Evolutionary conservation across 2,797 vertebrate genomes (phyloP).

Genomic region (Prionace glauca): DNA sequence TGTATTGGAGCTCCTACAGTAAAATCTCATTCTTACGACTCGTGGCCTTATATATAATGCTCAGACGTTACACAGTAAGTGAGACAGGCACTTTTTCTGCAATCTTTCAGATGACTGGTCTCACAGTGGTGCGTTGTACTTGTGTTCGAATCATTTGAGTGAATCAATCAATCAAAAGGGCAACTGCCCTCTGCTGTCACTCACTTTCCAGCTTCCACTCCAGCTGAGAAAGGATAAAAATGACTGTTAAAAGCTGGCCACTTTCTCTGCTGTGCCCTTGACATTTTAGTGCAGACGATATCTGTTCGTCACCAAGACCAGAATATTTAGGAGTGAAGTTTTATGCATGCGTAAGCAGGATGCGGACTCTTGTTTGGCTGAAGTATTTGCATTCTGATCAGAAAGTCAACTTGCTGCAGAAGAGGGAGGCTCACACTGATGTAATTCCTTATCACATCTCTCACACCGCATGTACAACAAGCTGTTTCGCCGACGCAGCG

Average conservation of each 20-base stretch:
- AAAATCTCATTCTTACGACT: background rate
- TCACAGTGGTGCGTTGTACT: background rate
- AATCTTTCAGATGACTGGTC: background rate
- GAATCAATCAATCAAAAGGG: background rate
- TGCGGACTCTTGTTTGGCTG: background rate
- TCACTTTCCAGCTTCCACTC: background rate
- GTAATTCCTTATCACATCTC: background rate
- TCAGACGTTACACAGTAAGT: background rate
- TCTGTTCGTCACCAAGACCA: background rate
- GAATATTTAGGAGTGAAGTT: background rate
- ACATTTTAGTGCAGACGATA: background rate
- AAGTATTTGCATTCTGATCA: background rate
- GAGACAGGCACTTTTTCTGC: background rate
- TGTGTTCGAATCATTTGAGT: background rate
- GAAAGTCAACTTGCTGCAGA: background rate
- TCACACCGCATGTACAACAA: background rate
- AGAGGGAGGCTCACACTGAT: background rate
- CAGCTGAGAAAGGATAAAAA: background rate
- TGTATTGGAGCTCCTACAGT: background rate
- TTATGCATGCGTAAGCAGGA: background rate
- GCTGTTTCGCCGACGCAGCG: no score
- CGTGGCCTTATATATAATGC: no score
- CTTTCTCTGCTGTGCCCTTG: conserved; percentile 3
- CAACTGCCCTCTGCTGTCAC: background rate
- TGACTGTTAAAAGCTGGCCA: background rate